Conservation (phyloP, 2,113 vertebrate species). For the Poicephalus gulielmi region DNA sequence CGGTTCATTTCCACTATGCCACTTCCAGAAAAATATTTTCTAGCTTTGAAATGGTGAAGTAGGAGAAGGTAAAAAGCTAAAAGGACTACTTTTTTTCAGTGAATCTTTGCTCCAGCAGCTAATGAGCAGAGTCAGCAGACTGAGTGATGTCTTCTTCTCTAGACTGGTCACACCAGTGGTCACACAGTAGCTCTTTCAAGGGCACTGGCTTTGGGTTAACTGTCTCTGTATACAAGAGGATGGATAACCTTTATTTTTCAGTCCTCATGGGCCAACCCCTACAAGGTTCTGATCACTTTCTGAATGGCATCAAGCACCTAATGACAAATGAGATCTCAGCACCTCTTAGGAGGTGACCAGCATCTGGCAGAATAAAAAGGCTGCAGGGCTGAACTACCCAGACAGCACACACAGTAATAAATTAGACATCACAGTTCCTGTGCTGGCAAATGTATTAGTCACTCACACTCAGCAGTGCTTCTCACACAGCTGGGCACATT, state of each 20-base stretch:
- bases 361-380: slow-evolving; percentile 24
- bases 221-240: not conserved
- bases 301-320: not conserved
- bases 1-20: not conserved
- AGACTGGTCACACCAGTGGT: not conserved
- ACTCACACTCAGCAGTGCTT: not conserved
- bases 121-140: slow-evolving; percentile 13
- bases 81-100: not conserved
- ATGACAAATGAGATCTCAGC: slow-evolving; percentile 3
- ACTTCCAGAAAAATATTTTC: not conserved
- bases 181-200: slow-evolving; percentile 1
- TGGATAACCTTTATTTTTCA: not conserved
- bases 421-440: not conserved
- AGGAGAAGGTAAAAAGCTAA: not conserved
- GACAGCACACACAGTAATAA: slow-evolving; percentile 4
- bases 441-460: not conserved
- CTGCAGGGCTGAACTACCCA: not conserved
- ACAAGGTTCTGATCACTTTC: not conserved
- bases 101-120: slow-evolving; percentile 19
- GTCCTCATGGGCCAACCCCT: not conserved
- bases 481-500: not conserved
- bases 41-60: not conserved
- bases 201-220: not conserved
- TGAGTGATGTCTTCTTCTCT: not conserved
- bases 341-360: slow-evolving; percentile 1